Evolutionary conservation across 2,888 invertebrate species (phyloP), one percentile per base, ranked within the genome.

Genomic region (Plutella xylostella): DNA sequence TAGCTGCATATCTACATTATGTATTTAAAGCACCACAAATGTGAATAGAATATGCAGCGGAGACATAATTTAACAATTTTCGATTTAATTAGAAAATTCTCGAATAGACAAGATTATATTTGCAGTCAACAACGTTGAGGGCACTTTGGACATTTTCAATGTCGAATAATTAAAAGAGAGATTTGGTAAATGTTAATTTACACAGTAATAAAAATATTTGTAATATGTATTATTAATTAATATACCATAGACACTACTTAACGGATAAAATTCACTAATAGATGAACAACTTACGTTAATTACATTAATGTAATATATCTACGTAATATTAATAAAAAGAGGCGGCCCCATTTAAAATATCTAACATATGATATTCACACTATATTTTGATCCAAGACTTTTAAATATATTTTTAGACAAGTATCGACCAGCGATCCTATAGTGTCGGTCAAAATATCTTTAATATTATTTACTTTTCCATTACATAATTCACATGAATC

Each of bases 271-370:
- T 72, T 75, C 59, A 63, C 71, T 77, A 78, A 63, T 63, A 70
- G 60, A 70, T 63, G 65, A 72, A 69, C 63, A 57, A 62, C 65
- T 72, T 50, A 48, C 18, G 30, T 45, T 49, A 70, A 61, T 64
- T 65, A 62, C 54, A 59, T 63, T 66, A 63, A 61, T 55, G 50
- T 51, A 57, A 63, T 63, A 65, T 60, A 55, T 62, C 67, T 75
- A 77, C 52, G 60, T 68, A 58, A 65, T 58, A 65, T 59, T 65
- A 67, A 17, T 25, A 21, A 21, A 66, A 62, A 74, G 71, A 82
- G 80, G 79, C 82, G 82, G 82, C 77, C 77, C 72, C 79, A 72
- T 71, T 77, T 75, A 64, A 68, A 65, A 64, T 72, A 66, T 57
- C 61, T 68, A 68, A 59, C 60, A 50, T 41, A 28, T 33, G 42